Percentiles rank a stretch among this genome's conserved stretches.
phyloP scores from a whole-genome alignment of 2,113 vertebrate genomes.

The Ictalurus furcatus region DNA sequence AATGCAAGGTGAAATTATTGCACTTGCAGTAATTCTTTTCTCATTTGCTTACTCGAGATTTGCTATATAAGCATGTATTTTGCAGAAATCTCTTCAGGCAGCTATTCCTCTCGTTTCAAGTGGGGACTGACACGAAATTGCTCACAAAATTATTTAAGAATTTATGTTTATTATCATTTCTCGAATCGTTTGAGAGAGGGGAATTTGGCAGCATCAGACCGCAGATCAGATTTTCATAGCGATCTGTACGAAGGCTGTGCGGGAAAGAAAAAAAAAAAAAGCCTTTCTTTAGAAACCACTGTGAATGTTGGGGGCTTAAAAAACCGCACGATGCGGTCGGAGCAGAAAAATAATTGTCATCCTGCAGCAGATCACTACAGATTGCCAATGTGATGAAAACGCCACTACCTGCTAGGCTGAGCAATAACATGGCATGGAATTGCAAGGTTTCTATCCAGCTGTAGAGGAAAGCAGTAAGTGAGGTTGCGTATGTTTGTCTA shows the following conservation, averaged over 20 bases:
- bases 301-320: slow-evolving; percentile 48
- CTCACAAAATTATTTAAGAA: slow-evolving; percentile 11
- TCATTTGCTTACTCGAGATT: slow-evolving; percentile 18
- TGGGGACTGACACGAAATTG: slow-evolving; percentile 2
- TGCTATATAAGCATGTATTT: slow-evolving; percentile 21
- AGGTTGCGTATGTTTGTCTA: background rate
- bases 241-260: background rate
- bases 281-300: slow-evolving; percentile 6
- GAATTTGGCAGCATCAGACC: slow-evolving; percentile 9
- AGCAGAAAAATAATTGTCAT: slow-evolving; percentile 51
- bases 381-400: slow-evolving; percentile 59
- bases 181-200: slow-evolving; percentile 21
- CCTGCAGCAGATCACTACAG: slow-evolving; percentile 55
- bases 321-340: slow-evolving; percentile 64
- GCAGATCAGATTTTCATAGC: slow-evolving; percentile 25
- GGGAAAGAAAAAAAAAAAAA: background rate
- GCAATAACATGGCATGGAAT: slow-evolving; percentile 68
- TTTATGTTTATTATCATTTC: slow-evolving; percentile 24
- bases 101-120: slow-evolving; percentile 24
- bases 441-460: slow-evolving; percentile 55
- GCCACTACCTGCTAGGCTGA: slow-evolving; percentile 58
- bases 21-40: slow-evolving; percentile 18
- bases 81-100: slow-evolving; percentile 20
- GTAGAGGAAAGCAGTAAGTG: background rate
- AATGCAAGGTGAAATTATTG: slow-evolving; percentile 23